Base-by-base conservation (phyloP, 2,888 invertebrate genomes). In the Tenthredo notha region DNA sequence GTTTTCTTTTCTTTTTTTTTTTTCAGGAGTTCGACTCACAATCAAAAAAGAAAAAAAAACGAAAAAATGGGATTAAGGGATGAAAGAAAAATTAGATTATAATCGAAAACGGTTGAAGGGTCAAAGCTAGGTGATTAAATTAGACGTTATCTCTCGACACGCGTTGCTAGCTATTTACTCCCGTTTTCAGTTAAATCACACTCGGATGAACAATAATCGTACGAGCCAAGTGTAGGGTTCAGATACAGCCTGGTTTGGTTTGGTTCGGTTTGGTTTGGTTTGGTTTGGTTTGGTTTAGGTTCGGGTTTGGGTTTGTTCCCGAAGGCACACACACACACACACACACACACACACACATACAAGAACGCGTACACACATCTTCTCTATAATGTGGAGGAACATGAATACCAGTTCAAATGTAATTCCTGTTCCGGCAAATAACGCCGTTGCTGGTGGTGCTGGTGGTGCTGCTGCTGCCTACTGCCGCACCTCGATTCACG, bases 361-460 rank as follows among this genome's bases (percentile, higher is more conserved):
- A 25, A 12, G 15, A 25, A 61, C 25, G 25, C 12, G 12, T 5
- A 1, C 61, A 61, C 10, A 61, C 61, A 25, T 25, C 4, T 54
- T n/a, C n/a, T 7, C 7, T 10, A 72, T 40, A 72, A 70, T 72
- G 4, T 72, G 21, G 25, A 10, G 9, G 21, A 54, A 54, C 77
- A 33, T 77, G 77, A 77, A 77, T 77, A 77, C 77, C n/a, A 50
- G 54, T 33, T 29, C 77, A 54, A 77, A 77, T 54, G 77, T 77
- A 77, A 77, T 77, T 77, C 77, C 47, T 50, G 50, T 77, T 77
- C 77, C 77, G 77, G 77, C 77, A 77, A 77, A 77, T 77, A 77
- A 77, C 77, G n/a, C 77, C 50, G 40, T 1, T 15, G 15, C 37
- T 21, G 2, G 6, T 33, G 29, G 1, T 15, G 15, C 37, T 21